A percentile compares a stretch with the other conserved stretches of the same genome.
Evolutionary conservation across 2,113 vertebrate genomes (phyloP).

Genomic region (Pipa parva): DNA sequence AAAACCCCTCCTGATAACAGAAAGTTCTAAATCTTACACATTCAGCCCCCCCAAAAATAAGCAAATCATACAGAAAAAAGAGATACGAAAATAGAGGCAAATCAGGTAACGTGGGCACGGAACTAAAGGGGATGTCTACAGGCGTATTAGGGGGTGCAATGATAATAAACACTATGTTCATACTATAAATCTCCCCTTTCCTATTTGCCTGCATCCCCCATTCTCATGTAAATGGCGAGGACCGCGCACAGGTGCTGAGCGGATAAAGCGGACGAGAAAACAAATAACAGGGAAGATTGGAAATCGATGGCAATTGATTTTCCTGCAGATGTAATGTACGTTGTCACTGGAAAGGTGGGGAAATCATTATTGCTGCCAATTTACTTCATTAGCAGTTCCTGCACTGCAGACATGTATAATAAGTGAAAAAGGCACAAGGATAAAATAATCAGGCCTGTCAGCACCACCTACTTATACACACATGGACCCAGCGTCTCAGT

Average conservation of each 20-base stretch:
- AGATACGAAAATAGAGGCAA: neutral
- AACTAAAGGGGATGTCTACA: neutral
- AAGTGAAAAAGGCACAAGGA: no score
- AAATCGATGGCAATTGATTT: constrained; percentile 28
- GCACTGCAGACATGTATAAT: neutral
- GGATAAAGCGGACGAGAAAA: neutral
- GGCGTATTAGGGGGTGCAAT: no score
- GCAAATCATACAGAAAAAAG: no score
- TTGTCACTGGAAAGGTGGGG: constrained; percentile 11
- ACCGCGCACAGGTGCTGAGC: neutral
- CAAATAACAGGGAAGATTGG: constrained; percentile 17
- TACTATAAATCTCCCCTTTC: no score
- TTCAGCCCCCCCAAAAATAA: no score
- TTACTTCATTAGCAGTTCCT: constrained; percentile 2
- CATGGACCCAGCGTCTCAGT: neutral
- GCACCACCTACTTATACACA: neutral
- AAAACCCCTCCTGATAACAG: no score
- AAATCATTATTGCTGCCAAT: constrained; percentile 6
- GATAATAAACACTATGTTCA: no score
- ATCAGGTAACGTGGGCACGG: neutral
- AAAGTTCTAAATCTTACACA: no score
- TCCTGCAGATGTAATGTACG: constrained; percentile 12
- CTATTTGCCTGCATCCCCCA: no score
- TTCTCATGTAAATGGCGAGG: neutral
- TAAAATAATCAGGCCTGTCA: no score